Conservation (phyloP, 1,140 invertebrate genomes). For the Nasonia giraulti region DNA sequence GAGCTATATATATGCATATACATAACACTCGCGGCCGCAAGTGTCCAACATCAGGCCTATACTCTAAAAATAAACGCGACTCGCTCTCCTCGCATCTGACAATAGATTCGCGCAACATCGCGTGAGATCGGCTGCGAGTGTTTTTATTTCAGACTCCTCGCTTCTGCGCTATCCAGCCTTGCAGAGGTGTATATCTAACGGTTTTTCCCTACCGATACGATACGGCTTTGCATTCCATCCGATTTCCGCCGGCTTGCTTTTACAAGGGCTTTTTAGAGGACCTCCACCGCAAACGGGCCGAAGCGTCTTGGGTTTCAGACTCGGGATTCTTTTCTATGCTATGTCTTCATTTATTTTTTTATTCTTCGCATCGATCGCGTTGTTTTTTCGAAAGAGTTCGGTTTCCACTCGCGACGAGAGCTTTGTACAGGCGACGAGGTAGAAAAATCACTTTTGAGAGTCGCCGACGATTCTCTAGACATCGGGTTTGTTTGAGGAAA, state of each 20-base stretch:
- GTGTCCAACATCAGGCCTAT: neutral
- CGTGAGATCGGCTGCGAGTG: neutral
- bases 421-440: too few relatives aligned
- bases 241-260: conserved; percentile 12
- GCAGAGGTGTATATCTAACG: conserved; percentile 1
- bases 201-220: neutral
- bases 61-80: conserved; percentile 20
- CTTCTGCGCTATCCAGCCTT: neutral
- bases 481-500: too few relatives aligned
- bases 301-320: neutral
- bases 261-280: neutral
- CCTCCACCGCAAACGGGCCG: too few relatives aligned
- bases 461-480: too few relatives aligned
- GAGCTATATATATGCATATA: too few relatives aligned
- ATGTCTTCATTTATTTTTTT: neutral
- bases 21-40: neutral
- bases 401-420: neutral
- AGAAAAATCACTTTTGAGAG: too few relatives aligned
- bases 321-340: neutral
- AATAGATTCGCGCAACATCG: conserved; percentile 25
- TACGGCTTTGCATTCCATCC: neutral
- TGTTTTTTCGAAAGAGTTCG: neutral
- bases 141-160: conserved; percentile 15
- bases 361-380: too few relatives aligned
- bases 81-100: neutral